These are phyloP conservation scores for Drosophila infuscata DNA, from an alignment of 2,888 invertebrate genomes.

Conservation along the genomic window DNA sequence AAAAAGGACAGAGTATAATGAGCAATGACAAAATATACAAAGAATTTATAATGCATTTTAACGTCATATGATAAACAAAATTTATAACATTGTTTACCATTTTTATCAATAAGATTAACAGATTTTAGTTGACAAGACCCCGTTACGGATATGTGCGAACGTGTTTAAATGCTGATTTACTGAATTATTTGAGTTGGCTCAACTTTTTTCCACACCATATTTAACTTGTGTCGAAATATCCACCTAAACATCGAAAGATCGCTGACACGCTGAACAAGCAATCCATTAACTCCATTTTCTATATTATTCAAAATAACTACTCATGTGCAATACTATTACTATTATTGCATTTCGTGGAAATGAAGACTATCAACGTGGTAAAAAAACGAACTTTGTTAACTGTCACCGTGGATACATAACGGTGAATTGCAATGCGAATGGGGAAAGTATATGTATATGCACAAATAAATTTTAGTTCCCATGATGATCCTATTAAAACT, in stretches of 20 bases:
- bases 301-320: neutral
- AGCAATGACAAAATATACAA: neutral
- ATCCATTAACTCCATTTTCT: neutral
- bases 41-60: neutral
- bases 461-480: neutral
- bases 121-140: neutral
- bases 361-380: neutral
- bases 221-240: neutral
- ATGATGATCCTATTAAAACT: neutral
- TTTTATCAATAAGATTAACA: neutral
- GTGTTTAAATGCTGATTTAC: neutral
- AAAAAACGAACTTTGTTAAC: neutral
- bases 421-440: conserved; percentile 1
- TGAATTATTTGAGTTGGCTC: neutral
- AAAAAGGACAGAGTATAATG: neutral
- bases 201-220: neutral
- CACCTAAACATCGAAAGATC: neutral
- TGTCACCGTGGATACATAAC: conserved; percentile 11
- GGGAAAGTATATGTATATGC: conserved; percentile 6
- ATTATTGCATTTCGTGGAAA: neutral
- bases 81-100: neutral
- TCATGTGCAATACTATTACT: neutral
- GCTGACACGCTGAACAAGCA: neutral
- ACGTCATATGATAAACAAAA: neutral
- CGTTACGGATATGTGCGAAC: neutral